phyloP scores from a whole-genome alignment of 2,888 invertebrate species.

The Pheosia tremula region DNA sequence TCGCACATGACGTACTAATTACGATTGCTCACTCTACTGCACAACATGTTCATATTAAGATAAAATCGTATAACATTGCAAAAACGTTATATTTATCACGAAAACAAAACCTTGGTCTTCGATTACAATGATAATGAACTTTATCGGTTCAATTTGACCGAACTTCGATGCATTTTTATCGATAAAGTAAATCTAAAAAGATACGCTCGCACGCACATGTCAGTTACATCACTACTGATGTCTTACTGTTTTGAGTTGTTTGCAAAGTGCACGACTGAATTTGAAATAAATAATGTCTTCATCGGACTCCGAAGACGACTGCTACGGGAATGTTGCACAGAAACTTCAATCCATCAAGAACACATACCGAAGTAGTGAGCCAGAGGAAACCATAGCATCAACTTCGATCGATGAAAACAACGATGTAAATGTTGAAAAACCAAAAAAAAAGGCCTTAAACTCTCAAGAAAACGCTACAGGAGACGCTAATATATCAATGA shows the following conservation, averaged over 20 bases:
- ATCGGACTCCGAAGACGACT: constrained; percentile 76
- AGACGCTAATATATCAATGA: constrained; percentile 28
- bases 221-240: neutral
- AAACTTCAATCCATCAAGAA: constrained; percentile 59
- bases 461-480: constrained; percentile 10
- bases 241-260: neutral
- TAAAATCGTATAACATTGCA: neutral
- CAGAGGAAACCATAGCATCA: constrained; percentile 16
- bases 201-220: neutral
- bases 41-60: too few relatives aligned
- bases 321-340: constrained; percentile 65
- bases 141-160: neutral
- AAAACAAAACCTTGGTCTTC: too few relatives aligned
- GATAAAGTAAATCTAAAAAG: neutral
- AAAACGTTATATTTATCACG: constrained; percentile 1
- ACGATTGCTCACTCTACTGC: too few relatives aligned
- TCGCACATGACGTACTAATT: too few relatives aligned
- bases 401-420: constrained; percentile 5
- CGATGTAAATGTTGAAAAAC: constrained; percentile 1
- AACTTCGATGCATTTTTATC: neutral
- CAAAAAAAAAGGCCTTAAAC: neutral
- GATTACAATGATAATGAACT: neutral
- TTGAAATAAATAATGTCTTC: neutral
- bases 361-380: constrained; percentile 37
- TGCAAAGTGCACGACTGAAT: neutral